Percentiles rank a stretch among this genome's conserved stretches.
These are phyloP conservation scores for Orthosia cruda DNA, from an alignment of 2,888 invertebrate genomes.

Conservation along the genomic window DNA sequence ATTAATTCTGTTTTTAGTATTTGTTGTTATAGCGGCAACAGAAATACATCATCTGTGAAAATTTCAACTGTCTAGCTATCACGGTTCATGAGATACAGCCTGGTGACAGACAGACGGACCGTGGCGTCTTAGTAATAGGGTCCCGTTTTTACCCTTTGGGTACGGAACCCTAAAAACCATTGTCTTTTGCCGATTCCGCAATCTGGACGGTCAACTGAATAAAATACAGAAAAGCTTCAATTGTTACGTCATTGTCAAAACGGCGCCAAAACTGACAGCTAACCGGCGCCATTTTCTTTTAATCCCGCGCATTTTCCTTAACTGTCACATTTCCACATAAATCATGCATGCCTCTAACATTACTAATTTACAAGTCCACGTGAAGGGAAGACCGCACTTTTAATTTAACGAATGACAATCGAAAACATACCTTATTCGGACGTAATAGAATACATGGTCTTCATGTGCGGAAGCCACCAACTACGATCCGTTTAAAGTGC, in stretches of 20 bases:
- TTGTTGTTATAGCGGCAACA: too few relatives aligned
- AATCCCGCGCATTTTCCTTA: not conserved
- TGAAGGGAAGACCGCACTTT: slow-evolving; percentile 80
- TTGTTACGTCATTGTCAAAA: not conserved
- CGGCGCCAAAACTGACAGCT: slow-evolving; percentile 6
- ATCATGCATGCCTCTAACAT: slow-evolving; percentile 29
- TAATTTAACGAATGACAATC: slow-evolving; percentile 72
- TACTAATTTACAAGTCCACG: slow-evolving; percentile 66
- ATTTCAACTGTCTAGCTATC: too few relatives aligned
- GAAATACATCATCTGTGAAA: too few relatives aligned
- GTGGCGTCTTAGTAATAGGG: too few relatives aligned
- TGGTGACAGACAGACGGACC: too few relatives aligned
- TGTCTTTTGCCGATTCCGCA: too few relatives aligned
- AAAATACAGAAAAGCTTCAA: not conserved
- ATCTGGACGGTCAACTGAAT: too few relatives aligned
- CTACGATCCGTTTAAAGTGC: slow-evolving; percentile 67
- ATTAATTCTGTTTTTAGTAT: too few relatives aligned
- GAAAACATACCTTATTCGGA: slow-evolving; percentile 70
- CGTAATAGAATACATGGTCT: slow-evolving; percentile 61
- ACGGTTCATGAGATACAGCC: too few relatives aligned
- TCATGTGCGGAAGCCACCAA: slow-evolving; percentile 58
- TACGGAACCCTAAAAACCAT: too few relatives aligned
- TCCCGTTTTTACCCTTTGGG: too few relatives aligned
- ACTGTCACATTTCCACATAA: slow-evolving; percentile 14
- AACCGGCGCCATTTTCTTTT: not conserved